These are phyloP conservation scores for Drosophila lacertosa DNA, from an alignment of 1,140 invertebrate species.

Conservation along the genomic window DNA sequence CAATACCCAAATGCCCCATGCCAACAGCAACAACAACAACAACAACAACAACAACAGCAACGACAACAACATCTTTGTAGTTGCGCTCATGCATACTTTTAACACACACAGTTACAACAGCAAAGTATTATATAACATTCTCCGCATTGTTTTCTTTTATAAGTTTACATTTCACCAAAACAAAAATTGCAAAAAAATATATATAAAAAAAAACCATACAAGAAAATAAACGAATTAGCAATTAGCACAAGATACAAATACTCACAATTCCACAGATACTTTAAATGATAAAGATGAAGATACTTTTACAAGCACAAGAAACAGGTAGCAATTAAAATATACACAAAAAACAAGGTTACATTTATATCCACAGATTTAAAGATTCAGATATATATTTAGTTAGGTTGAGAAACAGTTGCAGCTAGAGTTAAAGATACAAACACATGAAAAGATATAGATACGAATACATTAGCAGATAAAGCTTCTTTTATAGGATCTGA, in stretches of 20 bases:
- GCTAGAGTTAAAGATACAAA: neutral
- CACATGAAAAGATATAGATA: too few relatives aligned
- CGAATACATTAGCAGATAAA: neutral
- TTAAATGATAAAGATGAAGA: neutral
- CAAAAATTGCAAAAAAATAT: neutral
- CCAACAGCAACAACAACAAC: slow-evolving; percentile 48
- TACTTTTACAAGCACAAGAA: neutral
- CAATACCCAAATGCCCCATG: slow-evolving; percentile 28
- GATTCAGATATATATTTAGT: neutral
- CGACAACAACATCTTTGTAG: slow-evolving; percentile 22
- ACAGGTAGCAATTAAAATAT: neutral
- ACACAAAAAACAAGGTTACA: neutral
- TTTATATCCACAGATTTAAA: too few relatives aligned
- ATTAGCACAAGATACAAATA: neutral
- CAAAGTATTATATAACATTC: slow-evolving; percentile 3
- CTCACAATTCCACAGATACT: neutral
- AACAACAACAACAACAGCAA: slow-evolving; percentile 20
- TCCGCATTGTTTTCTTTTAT: slow-evolving; percentile 12
- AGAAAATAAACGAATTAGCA: neutral
- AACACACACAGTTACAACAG: slow-evolving; percentile 24
- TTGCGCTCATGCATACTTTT: slow-evolving; percentile 38
- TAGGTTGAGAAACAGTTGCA: neutral
- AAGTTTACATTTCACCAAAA: slow-evolving; percentile 3
- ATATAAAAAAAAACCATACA: neutral
- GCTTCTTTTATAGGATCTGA: neutral